A percentile compares a stretch with the other conserved stretches of the same genome.
phyloP scores from a whole-genome alignment of 2,113 vertebrate species.

The Phaethornis superciliosus region DNA sequence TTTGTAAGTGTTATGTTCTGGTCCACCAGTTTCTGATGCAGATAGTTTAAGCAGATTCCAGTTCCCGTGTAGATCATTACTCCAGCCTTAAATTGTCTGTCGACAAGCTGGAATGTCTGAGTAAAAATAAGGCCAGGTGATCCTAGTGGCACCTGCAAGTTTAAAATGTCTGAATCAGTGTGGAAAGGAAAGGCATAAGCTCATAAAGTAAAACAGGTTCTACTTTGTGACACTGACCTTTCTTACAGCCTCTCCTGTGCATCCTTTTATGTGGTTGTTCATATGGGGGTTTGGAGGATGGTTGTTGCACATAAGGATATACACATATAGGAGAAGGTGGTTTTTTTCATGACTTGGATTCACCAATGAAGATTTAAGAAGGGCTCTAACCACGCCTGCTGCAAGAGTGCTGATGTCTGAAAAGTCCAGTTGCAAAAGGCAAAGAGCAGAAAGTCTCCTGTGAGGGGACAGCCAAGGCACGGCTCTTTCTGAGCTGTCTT shows the following conservation, averaged over 20 bases:
- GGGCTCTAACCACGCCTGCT: too few relatives aligned
- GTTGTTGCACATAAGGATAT: neutral
- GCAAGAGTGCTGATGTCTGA: too few relatives aligned
- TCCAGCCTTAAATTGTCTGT: constrained; percentile 5
- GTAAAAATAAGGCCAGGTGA: neutral
- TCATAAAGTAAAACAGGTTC: neutral
- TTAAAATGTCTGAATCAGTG: neutral
- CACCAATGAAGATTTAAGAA: too few relatives aligned
- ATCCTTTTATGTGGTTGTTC: neutral
- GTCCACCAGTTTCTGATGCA: constrained; percentile 25
- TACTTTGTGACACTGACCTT: neutral
- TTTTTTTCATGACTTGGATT: too few relatives aligned
- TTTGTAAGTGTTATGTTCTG: neutral
- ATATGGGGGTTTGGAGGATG: neutral
- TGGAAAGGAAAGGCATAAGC: neutral
- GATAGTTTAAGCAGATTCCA: constrained; percentile 14
- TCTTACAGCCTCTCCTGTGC: neutral
- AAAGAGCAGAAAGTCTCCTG: too few relatives aligned
- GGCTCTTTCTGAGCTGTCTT: too few relatives aligned
- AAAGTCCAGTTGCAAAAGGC: too few relatives aligned
- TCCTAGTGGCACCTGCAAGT: neutral
- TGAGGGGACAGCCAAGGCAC: too few relatives aligned
- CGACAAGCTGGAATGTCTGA: neutral
- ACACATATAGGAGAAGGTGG: neutral
- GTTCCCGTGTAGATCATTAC: constrained; percentile 38